phyloP scores from a whole-genome alignment of 1,140 invertebrate genomes.

The Diuraphis noxia region DNA sequence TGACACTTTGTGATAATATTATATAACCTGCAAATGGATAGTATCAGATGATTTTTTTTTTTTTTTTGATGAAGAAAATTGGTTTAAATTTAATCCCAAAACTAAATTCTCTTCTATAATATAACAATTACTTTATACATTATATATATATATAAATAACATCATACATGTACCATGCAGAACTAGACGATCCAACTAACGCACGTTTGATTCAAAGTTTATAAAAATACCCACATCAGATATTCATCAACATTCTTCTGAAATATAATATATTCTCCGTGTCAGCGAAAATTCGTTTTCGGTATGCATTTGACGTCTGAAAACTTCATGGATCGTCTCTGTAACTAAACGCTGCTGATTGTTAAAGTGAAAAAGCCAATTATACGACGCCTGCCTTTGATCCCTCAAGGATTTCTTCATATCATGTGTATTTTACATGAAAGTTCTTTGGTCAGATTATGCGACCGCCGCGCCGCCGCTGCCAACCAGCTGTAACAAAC shows the following conservation, averaged over 20 bases:
- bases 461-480: too few species aligned
- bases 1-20: not conserved
- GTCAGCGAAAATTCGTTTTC: not conserved
- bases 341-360: not conserved
- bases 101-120: not conserved
- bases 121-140: not conserved
- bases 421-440: not conserved
- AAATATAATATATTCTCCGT: not conserved
- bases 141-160: not conserved
- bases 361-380: not conserved
- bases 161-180: not conserved
- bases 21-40: not conserved
- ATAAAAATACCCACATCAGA: not conserved
- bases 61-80: not conserved
- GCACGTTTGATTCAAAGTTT: not conserved
- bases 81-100: not conserved
- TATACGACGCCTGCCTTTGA: not conserved
- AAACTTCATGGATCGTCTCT: not conserved
- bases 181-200: not conserved
- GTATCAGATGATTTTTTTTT: not conserved
- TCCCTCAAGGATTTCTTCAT: not conserved
- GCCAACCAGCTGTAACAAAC: not conserved
- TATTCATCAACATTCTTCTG: not conserved
- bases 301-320: constrained; percentile 6
- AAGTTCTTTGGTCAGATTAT: not conserved